Evolutionary conservation across 2,113 vertebrate species (phyloP).

Genomic region (Tympanuchus pallidicinctus): DNA sequence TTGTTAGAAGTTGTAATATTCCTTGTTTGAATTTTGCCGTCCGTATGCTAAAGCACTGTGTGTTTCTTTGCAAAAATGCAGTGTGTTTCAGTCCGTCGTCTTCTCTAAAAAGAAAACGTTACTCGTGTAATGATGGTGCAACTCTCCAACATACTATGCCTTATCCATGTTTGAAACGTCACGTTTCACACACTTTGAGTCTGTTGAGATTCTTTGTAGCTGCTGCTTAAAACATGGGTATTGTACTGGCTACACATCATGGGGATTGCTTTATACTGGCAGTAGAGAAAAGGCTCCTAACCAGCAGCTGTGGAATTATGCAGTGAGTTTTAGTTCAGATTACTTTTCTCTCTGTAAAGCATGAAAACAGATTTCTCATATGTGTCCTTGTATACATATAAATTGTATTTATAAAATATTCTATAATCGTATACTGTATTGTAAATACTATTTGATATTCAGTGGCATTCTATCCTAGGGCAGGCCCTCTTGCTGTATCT

Average conservation of each 20-base stretch:
- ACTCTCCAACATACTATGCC: background rate
- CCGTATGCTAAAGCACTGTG: background rate
- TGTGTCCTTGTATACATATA: slow-evolving; percentile 83
- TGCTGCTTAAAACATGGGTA: slow-evolving; percentile 33
- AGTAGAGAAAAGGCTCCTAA: slow-evolving; percentile 67
- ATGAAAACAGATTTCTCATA: slow-evolving; percentile 52
- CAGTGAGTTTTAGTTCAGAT: slow-evolving; percentile 48
- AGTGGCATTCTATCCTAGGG: slow-evolving; percentile 75
- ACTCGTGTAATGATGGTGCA: background rate
- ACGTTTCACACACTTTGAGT: background rate
- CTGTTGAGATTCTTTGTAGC: background rate
- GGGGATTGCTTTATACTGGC: slow-evolving; percentile 22
- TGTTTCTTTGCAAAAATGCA: background rate
- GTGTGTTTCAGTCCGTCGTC: background rate
- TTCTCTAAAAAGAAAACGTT: background rate
- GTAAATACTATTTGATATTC: slow-evolving; percentile 84
- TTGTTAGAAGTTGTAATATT: background rate
- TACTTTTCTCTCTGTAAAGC: slow-evolving; percentile 56
- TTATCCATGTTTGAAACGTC: slow-evolving; percentile 22
- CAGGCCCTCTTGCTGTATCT: slow-evolving; percentile 83
- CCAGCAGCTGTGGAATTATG: slow-evolving; percentile 62
- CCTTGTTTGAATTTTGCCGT: background rate
- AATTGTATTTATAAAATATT: slow-evolving; percentile 94
- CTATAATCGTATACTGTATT: slow-evolving; percentile 80
- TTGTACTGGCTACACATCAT: background rate